Evolutionary conservation across 1,140 invertebrate species (phyloP).

Genomic region (Scaptomyza pallida): DNA sequence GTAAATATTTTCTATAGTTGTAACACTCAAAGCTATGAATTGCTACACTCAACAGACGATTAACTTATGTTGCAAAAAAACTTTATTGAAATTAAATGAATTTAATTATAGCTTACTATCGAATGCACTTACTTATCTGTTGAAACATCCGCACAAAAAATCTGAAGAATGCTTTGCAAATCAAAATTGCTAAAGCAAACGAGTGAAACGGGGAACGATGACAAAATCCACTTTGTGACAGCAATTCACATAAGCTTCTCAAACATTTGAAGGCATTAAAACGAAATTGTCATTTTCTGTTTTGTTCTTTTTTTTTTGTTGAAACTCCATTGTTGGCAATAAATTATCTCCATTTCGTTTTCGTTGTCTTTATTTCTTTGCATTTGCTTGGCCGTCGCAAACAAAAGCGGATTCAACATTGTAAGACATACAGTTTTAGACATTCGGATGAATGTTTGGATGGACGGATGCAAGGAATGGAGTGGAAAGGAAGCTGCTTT

Average conservation of each 20-base stretch:
- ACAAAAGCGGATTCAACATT: slow-evolving; percentile 64
- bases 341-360: slow-evolving; percentile 59
- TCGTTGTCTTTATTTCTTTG: slow-evolving; percentile 50
- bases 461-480: background rate
- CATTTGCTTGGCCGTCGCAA: slow-evolving; percentile 55
- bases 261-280: slow-evolving; percentile 79
- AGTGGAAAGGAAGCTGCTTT: slow-evolving; percentile 12
- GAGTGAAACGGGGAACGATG: slow-evolving; percentile 13
- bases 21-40: too few relatives aligned
- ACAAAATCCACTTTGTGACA: slow-evolving; percentile 74
- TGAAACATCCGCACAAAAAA: background rate
- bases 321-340: slow-evolving; percentile 75
- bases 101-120: background rate
- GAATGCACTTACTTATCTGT: background rate
- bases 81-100: background rate
- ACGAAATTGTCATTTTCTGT: slow-evolving; percentile 76
- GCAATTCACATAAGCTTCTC: slow-evolving; percentile 70
- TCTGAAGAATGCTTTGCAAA: background rate
- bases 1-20: too few relatives aligned
- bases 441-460: background rate
- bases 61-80: too few relatives aligned
- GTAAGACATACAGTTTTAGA: slow-evolving; percentile 56
- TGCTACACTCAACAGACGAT: too few relatives aligned
- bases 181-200: too few relatives aligned
- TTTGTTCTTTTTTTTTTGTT: slow-evolving; percentile 38